Conservation (phyloP, 2,888 invertebrate species). For the Furcula furcula region DNA sequence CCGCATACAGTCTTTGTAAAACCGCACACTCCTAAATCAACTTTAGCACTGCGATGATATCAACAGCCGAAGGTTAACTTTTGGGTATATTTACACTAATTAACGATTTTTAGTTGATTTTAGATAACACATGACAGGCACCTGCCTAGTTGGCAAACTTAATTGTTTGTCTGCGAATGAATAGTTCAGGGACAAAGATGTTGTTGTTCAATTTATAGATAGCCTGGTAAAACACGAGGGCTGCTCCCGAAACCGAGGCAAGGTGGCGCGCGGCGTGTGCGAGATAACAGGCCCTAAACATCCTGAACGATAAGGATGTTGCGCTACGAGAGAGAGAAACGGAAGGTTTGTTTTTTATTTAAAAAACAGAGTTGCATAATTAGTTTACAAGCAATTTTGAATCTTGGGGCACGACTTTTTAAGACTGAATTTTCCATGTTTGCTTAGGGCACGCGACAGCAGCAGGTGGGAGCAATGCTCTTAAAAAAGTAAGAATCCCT, state of each 20-base stretch:
- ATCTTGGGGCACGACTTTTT: conserved; percentile 25
- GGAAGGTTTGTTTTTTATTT: conserved; percentile 58
- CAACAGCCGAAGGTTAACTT: conserved; percentile 30
- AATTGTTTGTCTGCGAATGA: conserved; percentile 66
- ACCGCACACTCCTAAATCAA: conserved; percentile 36
- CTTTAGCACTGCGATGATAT: conserved; percentile 37
- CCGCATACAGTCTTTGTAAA: conserved; percentile 12
- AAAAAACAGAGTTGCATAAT: conserved; percentile 53
- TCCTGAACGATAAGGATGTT: conserved; percentile 66
- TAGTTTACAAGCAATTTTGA: conserved; percentile 8
- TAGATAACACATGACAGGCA: conserved; percentile 60
- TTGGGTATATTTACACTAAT: conserved; percentile 58
- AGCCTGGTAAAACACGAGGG: conserved; percentile 49
- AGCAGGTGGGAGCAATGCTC: conserved; percentile 73
- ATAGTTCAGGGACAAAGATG: conserved; percentile 59
- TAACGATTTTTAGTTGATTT: conserved; percentile 59
- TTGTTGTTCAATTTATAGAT: conserved; percentile 69
- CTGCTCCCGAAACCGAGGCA: conserved; percentile 53
- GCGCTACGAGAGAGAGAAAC: conserved; percentile 58
- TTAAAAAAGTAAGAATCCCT: conserved; percentile 74
- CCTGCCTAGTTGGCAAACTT: conserved; percentile 65
- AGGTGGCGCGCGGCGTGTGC: conserved; percentile 73
- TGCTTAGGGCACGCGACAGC: conserved; percentile 66
- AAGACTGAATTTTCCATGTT: conserved; percentile 25
- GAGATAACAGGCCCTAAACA: conserved; percentile 76